Evolutionary conservation across 2,797 vertebrate species (phyloP), one percentile per base, ranked within the genome.

Genomic region (Rhinichthys osculus): DNA sequence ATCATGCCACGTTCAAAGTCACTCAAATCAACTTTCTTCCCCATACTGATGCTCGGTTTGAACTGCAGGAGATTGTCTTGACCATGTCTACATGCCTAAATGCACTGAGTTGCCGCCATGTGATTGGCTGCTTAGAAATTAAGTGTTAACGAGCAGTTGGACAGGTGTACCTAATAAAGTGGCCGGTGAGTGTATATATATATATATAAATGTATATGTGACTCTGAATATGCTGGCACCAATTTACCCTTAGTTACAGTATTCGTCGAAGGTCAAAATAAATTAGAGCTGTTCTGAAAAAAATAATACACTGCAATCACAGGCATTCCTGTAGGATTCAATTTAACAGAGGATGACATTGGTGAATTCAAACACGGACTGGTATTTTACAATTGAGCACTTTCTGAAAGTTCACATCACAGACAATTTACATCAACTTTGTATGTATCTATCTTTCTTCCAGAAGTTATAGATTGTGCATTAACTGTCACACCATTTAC

Each of bases 241-340:
- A 27, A 27, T 27, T 27, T 50, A 30, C 23, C 7, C 35, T 44
- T 44, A 19, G 54, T 78, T 78, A 78, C 17, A 8, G 54, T 77
- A 57, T 78, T 78, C 4, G 4, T 3, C 8, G 3, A 78, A 78
- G 77, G 57, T 78, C 77, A 78, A 64, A 78, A 78, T 64, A 42
- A 62, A 78, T 62, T 78, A 27, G 13, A 78, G n/a, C 23, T 62
- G 4, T 62, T 62, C 38, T 27, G 38, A 76, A 35, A 57, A 74
- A 38, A 40, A 78, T 62, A 7, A 30, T 64, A 30, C 8, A 38
- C 57, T 9, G 2, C 38, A 64, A 44, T 79, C 77, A 44, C 77
- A 64, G 38, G 9, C 77, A 79, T 79, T 79, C 38, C 16, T 27
- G 14, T 79, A n/a, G 23, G 14, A 44, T 30, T 79, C n/a, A 30